phyloP scores from a whole-genome alignment of 1,140 invertebrate species.

The Thalassaphorura encarpata region DNA sequence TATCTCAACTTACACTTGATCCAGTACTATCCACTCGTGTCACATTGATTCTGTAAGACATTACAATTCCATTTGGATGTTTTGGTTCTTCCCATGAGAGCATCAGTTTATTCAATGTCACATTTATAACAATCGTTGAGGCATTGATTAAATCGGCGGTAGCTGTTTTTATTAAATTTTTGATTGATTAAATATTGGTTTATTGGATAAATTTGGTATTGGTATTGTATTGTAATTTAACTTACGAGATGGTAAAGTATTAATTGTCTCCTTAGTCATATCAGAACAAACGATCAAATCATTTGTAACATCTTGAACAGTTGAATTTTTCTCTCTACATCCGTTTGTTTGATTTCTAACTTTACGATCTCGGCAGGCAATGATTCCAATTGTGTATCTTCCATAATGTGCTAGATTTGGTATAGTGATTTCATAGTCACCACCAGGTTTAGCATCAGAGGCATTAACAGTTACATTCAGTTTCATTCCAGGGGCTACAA shows the following conservation, averaged over 20 bases:
- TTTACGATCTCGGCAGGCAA: no score
- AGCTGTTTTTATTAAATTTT: no score
- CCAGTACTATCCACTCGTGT: slow-evolving; percentile 45
- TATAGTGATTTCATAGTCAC: no score
- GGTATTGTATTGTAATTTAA: no score
- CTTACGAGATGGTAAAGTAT: slow-evolving; percentile 20
- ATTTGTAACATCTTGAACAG: no score
- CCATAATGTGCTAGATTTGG: slow-evolving; percentile 65
- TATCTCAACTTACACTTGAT: slow-evolving; percentile 44
- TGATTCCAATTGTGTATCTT: slow-evolving; percentile 55
- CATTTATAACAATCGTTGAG: slow-evolving; percentile 34
- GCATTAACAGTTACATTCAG: no score
- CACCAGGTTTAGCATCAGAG: no score
- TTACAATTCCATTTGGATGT: slow-evolving; percentile 75
- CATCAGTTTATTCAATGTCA: slow-evolving; percentile 35
- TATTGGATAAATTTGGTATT: no score
- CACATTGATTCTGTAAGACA: slow-evolving; percentile 70
- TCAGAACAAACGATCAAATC: slow-evolving; percentile 21
- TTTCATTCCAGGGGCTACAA: no score
- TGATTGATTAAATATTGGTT: no score
- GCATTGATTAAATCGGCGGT: slow-evolving; percentile 38
- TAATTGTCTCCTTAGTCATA: slow-evolving; percentile 6
- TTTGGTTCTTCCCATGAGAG: slow-evolving; percentile 63
- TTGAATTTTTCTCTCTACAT: no score
- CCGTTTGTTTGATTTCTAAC: no score